Conservation (phyloP, 2,888 invertebrate species). For the Clusia tigrina region DNA sequence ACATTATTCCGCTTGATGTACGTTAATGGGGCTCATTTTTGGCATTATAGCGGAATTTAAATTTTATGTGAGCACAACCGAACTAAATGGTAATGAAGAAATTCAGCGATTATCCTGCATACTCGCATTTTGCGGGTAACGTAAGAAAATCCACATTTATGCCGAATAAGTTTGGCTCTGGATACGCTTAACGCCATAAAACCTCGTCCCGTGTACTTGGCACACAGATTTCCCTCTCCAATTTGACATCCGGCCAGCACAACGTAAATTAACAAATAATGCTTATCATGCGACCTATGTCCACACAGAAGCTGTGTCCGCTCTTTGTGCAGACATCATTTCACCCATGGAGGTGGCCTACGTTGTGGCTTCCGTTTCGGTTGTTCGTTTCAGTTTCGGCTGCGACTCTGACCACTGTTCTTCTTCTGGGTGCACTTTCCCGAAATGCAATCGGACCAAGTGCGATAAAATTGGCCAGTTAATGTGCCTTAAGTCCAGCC, state of each 20-base stretch:
- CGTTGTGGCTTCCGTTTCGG: neutral
- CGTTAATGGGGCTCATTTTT: neutral
- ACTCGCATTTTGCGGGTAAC: no score
- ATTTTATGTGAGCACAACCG: neutral
- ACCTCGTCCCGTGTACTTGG: no score
- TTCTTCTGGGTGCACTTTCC: neutral
- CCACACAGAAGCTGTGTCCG: neutral
- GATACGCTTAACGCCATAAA: no score
- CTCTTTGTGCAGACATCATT: neutral
- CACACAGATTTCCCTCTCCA: no score
- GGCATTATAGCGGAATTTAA: neutral
- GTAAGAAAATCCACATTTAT: neutral
- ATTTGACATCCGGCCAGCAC: conserved; percentile 5
- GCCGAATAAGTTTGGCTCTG: neutral
- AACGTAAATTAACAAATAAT: conserved; percentile 2
- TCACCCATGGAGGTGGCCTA: neutral
- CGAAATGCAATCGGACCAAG: conserved; percentile 5
- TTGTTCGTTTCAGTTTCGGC: neutral
- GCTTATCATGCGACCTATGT: neutral
- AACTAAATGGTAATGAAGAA: neutral
- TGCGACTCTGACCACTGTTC: no score
- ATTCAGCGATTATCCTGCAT: no score
- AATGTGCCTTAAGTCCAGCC: conserved; percentile 11
- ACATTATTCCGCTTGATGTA: neutral
- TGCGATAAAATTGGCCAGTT: conserved; percentile 18